Conservation (phyloP, 2,797 vertebrate genomes). For the Neostethus bicornis region DNA sequence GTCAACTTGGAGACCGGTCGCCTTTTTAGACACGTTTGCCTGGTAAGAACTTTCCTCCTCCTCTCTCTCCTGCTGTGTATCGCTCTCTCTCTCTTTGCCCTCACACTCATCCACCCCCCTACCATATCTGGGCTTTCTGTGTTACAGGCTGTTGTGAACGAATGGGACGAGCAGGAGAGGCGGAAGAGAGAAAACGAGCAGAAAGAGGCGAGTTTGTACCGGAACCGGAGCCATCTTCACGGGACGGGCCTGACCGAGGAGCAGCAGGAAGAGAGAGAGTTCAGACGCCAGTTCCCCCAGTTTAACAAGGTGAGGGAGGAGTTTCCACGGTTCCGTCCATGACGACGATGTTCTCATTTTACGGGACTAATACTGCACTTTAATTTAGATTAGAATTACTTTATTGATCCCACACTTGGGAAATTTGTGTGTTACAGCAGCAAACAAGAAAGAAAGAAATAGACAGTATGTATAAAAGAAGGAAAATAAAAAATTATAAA, state of each 20-base stretch:
- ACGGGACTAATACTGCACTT: too few relatives aligned
- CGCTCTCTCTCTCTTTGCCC: too few relatives aligned
- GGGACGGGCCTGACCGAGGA: constrained; percentile 84
- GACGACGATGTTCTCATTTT: too few relatives aligned
- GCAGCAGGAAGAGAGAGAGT: constrained; percentile 91
- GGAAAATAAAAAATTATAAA: too few relatives aligned
- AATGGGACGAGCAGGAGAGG: constrained; percentile 95
- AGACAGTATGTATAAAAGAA: too few relatives aligned
- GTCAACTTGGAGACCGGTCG: constrained; percentile 80
- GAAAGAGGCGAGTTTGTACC: constrained; percentile 86
- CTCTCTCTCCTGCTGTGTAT: neutral
- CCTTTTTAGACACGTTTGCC: constrained; percentile 92
- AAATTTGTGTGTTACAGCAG: too few relatives aligned
- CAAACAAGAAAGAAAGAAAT: too few relatives aligned
- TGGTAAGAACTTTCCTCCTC: constrained; percentile 74
- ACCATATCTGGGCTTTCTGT: neutral
- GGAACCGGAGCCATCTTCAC: constrained; percentile 80
- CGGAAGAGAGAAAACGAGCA: constrained; percentile 81
- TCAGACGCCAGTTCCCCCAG: constrained; percentile 86
- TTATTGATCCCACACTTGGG: too few relatives aligned
- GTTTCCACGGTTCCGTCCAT: too few relatives aligned
- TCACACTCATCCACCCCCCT: neutral
- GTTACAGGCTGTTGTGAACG: constrained; percentile 89
- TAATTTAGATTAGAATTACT: too few relatives aligned
- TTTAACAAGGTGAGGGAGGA: constrained; percentile 82